A percentile compares a stretch with the other conserved stretches of the same genome.
These are phyloP conservation scores for Nerophis ophidion DNA, from an alignment of 2,113 vertebrate genomes.

Conservation along the genomic window DNA sequence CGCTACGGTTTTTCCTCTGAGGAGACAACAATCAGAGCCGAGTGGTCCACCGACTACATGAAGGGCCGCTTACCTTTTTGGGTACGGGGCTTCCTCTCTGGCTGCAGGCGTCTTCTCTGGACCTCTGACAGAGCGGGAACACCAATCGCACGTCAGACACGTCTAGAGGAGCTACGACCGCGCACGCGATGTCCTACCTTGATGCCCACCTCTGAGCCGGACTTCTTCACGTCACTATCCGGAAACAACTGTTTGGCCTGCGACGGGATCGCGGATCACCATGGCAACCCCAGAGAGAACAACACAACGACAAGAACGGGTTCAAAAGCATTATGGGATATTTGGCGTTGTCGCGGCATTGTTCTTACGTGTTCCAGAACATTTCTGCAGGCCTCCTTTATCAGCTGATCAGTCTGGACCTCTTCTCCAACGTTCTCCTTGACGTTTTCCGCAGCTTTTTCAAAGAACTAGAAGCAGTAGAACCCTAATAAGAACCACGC, in stretches of 20 bases:
- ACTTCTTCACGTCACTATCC: constrained; percentile 75
- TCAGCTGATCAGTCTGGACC: constrained; percentile 84
- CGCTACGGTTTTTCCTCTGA: constrained; percentile 86
- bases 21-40: constrained; percentile 7
- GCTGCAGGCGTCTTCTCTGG: constrained; percentile 78
- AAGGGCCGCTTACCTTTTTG: constrained; percentile 78
- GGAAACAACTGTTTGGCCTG: constrained; percentile 92
- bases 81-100: constrained; percentile 82
- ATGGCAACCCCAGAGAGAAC: background rate
- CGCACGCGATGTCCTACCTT: constrained; percentile 75
- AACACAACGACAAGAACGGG: background rate
- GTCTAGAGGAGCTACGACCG: background rate
- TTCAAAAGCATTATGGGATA: background rate
- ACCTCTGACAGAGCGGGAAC: constrained; percentile 68
- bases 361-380: constrained; percentile 85
- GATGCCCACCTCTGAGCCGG: constrained; percentile 66
- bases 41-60: background rate
- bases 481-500: background rate
- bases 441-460: constrained; percentile 88
- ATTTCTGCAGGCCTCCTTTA: constrained; percentile 86
- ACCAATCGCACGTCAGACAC: background rate
- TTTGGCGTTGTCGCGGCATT: background rate
- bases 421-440: constrained; percentile 89
- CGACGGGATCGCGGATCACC: constrained; percentile 16
- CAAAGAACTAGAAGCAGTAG: constrained; percentile 79